Evolutionary conservation across 2,797 vertebrate species (phyloP).

Genomic region (Lateolabrax maculatus): DNA sequence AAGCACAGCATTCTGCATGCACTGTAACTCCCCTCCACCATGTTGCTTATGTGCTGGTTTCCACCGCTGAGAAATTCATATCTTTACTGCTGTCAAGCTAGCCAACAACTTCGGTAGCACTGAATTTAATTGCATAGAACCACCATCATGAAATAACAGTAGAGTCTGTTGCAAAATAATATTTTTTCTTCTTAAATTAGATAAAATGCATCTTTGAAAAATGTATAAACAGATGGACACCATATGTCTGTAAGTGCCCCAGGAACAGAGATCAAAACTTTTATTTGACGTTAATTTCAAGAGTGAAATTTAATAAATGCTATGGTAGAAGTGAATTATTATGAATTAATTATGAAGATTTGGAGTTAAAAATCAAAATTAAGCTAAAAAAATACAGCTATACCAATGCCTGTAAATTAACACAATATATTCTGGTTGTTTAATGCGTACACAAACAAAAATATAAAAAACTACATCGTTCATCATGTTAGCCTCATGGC

Average conservation of each 20-base stretch:
- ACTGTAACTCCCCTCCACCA: not conserved
- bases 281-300: not conserved
- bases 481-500: not conserved
- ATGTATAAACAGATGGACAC: slow-evolving; percentile 52
- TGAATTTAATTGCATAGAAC: not conserved
- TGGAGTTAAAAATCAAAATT: not conserved
- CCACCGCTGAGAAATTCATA: not conserved
- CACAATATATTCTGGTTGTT: too few species aligned
- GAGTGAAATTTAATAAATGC: not conserved
- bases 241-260: slow-evolving; percentile 50
- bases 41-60: not conserved
- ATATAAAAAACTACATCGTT: too few species aligned
- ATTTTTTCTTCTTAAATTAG: slow-evolving; percentile 8
- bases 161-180: not conserved
- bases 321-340: not conserved
- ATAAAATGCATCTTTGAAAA: slow-evolving; percentile 35
- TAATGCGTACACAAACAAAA: too few species aligned
- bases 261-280: slow-evolving; percentile 16
- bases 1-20: slow-evolving; percentile 38
- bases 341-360: not conserved
- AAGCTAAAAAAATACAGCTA: too few species aligned
- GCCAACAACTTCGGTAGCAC: not conserved
- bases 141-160: not conserved
- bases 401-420: too few species aligned
- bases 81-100: not conserved